Evolutionary conservation across 35 echinoderm and acorn worm genomes (phyloP).

Genomic region (Apostichopus californicus): DNA sequence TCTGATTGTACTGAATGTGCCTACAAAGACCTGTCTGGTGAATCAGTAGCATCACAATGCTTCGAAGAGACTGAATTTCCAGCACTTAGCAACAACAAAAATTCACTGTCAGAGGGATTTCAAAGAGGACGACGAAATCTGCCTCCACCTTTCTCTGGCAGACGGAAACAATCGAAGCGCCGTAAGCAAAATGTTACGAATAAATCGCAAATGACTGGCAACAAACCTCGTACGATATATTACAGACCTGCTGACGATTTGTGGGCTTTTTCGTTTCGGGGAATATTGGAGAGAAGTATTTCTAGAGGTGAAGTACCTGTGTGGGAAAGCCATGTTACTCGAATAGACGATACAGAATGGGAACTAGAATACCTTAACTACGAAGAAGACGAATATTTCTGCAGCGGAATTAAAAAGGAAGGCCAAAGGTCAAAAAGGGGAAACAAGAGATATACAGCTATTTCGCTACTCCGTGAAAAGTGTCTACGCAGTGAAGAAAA

Average conservation of each 20-base stretch:
- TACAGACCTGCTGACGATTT: background rate
- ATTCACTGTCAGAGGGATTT: background rate
- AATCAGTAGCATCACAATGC: too few relatives aligned
- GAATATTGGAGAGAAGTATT: too few relatives aligned
- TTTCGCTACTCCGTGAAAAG: background rate
- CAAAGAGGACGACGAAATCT: background rate
- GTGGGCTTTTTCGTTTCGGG: slow-evolving; percentile 25
- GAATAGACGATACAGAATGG: background rate
- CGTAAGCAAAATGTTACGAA: background rate
- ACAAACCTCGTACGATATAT: background rate
- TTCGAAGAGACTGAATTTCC: background rate
- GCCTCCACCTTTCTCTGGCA: background rate
- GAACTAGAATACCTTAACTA: background rate
- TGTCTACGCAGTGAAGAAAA: background rate
- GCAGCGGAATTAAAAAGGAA: background rate
- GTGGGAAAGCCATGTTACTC: background rate
- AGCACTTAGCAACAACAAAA: background rate
- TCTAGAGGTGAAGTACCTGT: background rate
- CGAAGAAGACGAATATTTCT: background rate
- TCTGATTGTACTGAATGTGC: too few relatives aligned
- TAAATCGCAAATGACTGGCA: background rate
- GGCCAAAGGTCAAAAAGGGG: background rate
- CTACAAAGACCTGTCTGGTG: too few relatives aligned
- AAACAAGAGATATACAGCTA: background rate
- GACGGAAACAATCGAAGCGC: background rate